phyloP scores from a whole-genome alignment of 2,888 invertebrate genomes.

The Spilarctia lutea region DNA sequence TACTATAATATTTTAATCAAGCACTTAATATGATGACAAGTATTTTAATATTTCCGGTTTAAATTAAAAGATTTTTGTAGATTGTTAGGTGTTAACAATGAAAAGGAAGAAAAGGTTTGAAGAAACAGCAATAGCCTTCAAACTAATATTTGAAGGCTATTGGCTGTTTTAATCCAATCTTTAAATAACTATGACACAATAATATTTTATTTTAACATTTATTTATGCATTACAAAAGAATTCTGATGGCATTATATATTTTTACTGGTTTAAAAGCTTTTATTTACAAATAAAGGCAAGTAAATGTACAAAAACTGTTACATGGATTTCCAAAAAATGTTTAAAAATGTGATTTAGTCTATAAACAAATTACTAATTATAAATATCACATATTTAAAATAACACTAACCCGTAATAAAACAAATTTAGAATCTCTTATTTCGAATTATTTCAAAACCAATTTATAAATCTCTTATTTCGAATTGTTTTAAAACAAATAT shows the following conservation, averaged over 20 bases:
- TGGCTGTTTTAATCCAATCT: no score
- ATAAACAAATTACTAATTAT: conserved; percentile 3
- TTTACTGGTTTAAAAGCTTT: conserved; percentile 27
- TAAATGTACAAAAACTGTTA: conserved; percentile 9
- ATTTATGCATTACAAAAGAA: conserved; percentile 33
- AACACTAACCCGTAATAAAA: not conserved
- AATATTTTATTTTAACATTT: conserved; percentile 25
- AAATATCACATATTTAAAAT: not conserved
- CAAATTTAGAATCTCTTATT: not conserved
- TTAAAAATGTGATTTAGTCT: not conserved
- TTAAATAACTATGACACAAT: conserved; percentile 13
- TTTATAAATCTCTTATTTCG: not conserved
- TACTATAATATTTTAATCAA: not conserved
- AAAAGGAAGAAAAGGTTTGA: not conserved
- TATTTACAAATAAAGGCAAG: conserved; percentile 26
- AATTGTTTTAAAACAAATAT: not conserved
- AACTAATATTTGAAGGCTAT: no score
- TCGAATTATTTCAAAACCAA: not conserved
- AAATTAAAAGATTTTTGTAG: no score
- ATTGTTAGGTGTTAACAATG: not conserved
- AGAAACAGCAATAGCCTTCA: not conserved
- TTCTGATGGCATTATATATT: conserved; percentile 40
- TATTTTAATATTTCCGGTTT: not conserved
- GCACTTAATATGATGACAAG: not conserved
- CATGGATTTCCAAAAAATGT: not conserved